phyloP scores from a whole-genome alignment of 1,140 invertebrate species.

The Drosophila ercepeae region DNA sequence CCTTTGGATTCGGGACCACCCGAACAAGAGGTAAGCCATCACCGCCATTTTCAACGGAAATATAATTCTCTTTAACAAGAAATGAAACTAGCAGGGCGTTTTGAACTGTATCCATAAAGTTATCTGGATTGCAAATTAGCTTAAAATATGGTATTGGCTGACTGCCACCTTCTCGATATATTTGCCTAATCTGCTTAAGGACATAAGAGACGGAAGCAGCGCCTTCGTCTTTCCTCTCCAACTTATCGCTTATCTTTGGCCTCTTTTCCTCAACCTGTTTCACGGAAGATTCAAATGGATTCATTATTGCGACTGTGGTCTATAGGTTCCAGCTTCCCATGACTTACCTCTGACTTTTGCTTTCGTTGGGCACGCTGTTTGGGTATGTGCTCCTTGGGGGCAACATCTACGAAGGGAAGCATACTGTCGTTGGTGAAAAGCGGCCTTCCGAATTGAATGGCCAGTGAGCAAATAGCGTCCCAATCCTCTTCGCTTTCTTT shows the following conservation, averaged over 20 bases:
- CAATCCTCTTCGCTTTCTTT: constrained; percentile 54
- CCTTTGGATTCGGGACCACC: constrained; percentile 10
- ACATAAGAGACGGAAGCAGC: constrained; percentile 43
- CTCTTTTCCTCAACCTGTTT: constrained; percentile 57
- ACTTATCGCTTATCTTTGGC: constrained; percentile 54
- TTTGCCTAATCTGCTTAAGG: constrained; percentile 47
- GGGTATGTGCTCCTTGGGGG: constrained; percentile 31
- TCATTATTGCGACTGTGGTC: too few relatives aligned
- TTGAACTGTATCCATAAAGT: constrained; percentile 70
- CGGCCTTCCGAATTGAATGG: constrained; percentile 26
- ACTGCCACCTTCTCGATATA: constrained; percentile 39
- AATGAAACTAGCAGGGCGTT: constrained; percentile 68
- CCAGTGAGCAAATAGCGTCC: constrained; percentile 51
- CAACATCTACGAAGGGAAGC: constrained; percentile 66
- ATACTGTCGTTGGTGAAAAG: constrained; percentile 56
- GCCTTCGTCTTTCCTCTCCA: constrained; percentile 69
- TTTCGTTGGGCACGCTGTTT: constrained; percentile 56
- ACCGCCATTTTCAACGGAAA: constrained; percentile 38
- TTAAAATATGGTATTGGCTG: constrained; percentile 69
- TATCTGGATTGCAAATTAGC: constrained; percentile 58
- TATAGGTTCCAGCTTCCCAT: background rate
- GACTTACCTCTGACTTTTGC: constrained; percentile 23
- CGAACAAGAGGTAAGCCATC: constrained; percentile 53
- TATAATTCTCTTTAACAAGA: constrained; percentile 57
- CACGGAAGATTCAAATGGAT: background rate